phyloP scores from a whole-genome alignment of 2,797 vertebrate genomes.

The Sebastiscus tertius region DNA sequence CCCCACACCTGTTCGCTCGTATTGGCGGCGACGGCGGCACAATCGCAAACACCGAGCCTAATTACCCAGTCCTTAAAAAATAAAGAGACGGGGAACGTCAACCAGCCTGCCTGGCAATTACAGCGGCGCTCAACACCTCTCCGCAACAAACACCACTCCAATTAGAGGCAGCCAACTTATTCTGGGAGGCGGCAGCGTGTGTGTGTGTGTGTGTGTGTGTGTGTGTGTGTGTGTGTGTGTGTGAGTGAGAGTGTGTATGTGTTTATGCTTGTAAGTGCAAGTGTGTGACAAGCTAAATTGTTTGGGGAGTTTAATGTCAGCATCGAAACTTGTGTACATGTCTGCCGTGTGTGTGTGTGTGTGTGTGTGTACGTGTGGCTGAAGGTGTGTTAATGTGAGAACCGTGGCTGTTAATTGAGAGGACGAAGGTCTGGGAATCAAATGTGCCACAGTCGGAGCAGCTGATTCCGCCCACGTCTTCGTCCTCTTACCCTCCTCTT shows the following conservation, averaged over 20 bases:
- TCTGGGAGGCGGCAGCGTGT: conserved; percentile 55
- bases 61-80: conserved; percentile 82
- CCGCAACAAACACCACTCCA: conserved; percentile 78
- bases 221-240: conserved; percentile 10
- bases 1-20: conserved; percentile 71
- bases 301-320: conserved; percentile 47
- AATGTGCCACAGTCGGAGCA: conserved; percentile 5
- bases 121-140: conserved; percentile 77
- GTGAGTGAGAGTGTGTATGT: conserved; percentile 28
- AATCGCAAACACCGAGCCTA: conserved; percentile 73
- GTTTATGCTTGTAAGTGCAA: conserved; percentile 43
- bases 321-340: conserved; percentile 41
- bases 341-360: not conserved
- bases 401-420: conserved; percentile 60
- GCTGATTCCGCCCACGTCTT: conserved; percentile 17
- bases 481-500: not conserved
- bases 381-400: conserved; percentile 33
- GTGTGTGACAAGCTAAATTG: conserved; percentile 60
- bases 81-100: conserved; percentile 79
- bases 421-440: conserved; percentile 47
- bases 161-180: conserved; percentile 77
- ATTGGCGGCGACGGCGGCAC: conserved; percentile 32
- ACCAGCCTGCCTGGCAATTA: conserved; percentile 81
- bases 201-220: conserved; percentile 44
- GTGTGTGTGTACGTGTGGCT: not conserved